Conservation (phyloP, 1,140 invertebrate species). For the Cherax destructor region DNA sequence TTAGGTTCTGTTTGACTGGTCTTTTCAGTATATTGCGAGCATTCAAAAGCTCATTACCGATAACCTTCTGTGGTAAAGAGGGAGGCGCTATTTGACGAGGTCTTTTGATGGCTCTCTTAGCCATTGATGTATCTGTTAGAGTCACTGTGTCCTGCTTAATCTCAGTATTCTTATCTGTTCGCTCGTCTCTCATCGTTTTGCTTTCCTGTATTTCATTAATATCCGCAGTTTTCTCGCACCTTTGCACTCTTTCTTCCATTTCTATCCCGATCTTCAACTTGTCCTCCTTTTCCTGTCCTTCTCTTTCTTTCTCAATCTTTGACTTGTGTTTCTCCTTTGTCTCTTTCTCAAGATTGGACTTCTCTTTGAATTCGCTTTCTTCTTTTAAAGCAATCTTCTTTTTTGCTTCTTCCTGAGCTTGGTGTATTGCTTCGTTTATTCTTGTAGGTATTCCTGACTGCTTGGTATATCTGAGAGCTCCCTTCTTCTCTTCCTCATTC, state of each 20-base stretch:
- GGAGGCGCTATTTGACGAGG: constrained; percentile 53
- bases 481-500: not conserved
- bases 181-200: constrained; percentile 19
- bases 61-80: constrained; percentile 28
- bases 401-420: not conserved
- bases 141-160: not conserved
- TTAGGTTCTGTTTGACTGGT: constrained; percentile 36
- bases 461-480: not conserved
- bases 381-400: not conserved
- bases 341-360: not conserved
- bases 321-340: not conserved
- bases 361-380: too few species aligned
- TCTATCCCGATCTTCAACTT: not conserved
- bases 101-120: constrained; percentile 48
- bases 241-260: not conserved
- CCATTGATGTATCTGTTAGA: constrained; percentile 1
- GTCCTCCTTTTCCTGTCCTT: not conserved
- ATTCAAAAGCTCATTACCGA: constrained; percentile 53
- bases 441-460: not conserved
- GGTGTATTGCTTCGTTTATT: not conserved
- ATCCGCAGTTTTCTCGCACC: not conserved
- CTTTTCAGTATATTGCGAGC: constrained; percentile 64
- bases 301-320: not conserved
- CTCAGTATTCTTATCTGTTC: constrained; percentile 18
- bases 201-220: not conserved